These are phyloP conservation scores for Lutjanus argentimaculatus DNA, from an alignment of 2,797 vertebrate genomes.

Conservation along the genomic window DNA sequence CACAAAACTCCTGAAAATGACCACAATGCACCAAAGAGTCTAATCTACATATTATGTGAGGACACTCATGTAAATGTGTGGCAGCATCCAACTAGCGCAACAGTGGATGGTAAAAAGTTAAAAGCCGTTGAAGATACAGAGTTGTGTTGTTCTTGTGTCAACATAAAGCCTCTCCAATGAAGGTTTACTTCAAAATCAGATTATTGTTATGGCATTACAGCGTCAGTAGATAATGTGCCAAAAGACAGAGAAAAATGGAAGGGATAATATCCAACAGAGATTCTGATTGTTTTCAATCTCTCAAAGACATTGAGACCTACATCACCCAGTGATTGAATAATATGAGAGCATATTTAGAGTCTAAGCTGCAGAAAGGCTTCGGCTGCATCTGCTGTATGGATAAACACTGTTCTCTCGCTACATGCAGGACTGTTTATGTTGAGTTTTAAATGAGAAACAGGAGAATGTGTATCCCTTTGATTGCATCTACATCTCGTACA, in stretches of 20 bases:
- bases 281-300: background rate
- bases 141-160: background rate
- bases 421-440: conserved; percentile 16
- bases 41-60: background rate
- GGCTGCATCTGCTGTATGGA: conserved; percentile 3
- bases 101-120: background rate
- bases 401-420: conserved; percentile 18
- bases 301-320: background rate
- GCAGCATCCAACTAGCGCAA: background rate
- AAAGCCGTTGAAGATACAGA: background rate
- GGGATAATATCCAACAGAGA: background rate
- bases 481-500: conserved; percentile 12
- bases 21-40: background rate
- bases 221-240: background rate
- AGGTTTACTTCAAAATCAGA: background rate
- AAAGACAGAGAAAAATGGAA: background rate
- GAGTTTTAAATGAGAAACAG: conserved; percentile 35
- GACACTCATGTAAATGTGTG: background rate
- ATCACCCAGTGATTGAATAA: background rate
- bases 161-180: background rate
- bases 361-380: background rate
- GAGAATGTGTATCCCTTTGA: conserved; percentile 11
- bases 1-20: background rate
- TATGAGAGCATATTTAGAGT: conserved; percentile 12
- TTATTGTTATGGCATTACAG: background rate